Base-by-base conservation (phyloP, 2,113 vertebrate genomes). In the Megalops atlanticus region DNA sequence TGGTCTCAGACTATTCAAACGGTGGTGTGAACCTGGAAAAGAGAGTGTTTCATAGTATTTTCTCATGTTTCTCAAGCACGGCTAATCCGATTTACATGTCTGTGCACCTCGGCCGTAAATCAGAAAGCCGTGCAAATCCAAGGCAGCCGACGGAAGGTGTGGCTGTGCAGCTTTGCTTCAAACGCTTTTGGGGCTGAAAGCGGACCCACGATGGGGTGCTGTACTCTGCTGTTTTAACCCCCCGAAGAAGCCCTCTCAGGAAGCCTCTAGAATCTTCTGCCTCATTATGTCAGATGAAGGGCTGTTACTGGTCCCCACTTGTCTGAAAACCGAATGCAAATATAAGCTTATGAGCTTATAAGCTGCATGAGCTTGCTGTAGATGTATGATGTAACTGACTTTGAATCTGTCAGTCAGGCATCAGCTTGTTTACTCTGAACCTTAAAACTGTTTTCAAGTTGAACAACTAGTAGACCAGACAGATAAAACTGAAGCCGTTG, bases 31-130 rank as follows among this genome's bases (percentile, higher is more conserved):
- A 43, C 24, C 11, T 74, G 41, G n/a, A 74, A 3, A 3, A n/a
- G 58, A 43, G 39, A 27, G 38, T 18, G 8, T 74, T 74, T 74
- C n/a, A 21, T 74, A 74, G 73, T 41, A 43, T 74, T 41, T 27
- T 31, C 35, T 43, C 33, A 2, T 74, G 10, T 74, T 43, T 74
- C 40, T 15, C 71, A 74, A 40, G n/a, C 18, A 24, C 71, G 5
- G 2, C 14, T 74, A 74, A 74, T 74, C 73, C 73, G 40, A 43
- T 74, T 74, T 74, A 6, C 73, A 27, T 45, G 73, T 74, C 73
- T 74, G 73, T 2, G 14, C 24, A 27, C 7, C 24, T n/a, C 6
- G 41, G 36, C 21, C 16, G 10, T n/a, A 10, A 8, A 1, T n/a
- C 33, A 43, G n/a, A 4, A 43, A 45, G 40, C 38, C 14, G 24